These are phyloP conservation scores for Antigone vipio DNA, from an alignment of 2,113 vertebrate species.

Conservation along the genomic window DNA sequence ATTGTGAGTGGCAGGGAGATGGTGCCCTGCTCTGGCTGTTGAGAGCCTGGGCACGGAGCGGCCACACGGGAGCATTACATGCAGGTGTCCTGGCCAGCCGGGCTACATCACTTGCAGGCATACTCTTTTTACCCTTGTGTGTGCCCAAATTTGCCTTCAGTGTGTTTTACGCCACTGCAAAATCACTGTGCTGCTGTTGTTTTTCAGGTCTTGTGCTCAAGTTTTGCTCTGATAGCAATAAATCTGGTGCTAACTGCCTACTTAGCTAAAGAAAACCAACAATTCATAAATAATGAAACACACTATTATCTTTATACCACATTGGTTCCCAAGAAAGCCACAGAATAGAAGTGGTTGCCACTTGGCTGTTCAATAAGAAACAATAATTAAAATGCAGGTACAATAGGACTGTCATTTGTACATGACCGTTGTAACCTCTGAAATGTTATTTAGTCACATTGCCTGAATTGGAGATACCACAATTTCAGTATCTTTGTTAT, in stretches of 20 bases:
- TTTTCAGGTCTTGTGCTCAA: not conserved
- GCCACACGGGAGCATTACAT: fast-evolving
- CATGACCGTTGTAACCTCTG: not conserved
- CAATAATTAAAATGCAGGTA: not conserved
- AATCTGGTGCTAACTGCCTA: not conserved
- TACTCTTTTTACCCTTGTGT: not conserved
- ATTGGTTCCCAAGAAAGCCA: not conserved
- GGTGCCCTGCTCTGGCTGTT: not conserved
- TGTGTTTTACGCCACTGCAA: not conserved
- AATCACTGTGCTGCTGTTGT: not conserved
- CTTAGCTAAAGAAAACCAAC: not conserved
- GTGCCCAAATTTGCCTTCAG: not conserved
- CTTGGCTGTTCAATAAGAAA: not conserved
- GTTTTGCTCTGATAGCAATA: not conserved
- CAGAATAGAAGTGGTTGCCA: not conserved
- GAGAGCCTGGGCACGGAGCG: fast-evolving
- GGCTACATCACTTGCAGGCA: not conserved
- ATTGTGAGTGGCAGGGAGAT: not conserved
- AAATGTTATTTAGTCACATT: not conserved
- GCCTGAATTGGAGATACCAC: not conserved
- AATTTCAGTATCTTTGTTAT: not conserved
- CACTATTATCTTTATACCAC: not conserved
- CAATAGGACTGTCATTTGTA: not conserved
- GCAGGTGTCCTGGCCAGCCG: not conserved
- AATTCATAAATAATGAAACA: conserved; percentile 1